Percentiles rank a stretch among this genome's conserved stretches.
Conservation (phyloP, 2,797 vertebrate species). For the Manis pentadactyla region DNA sequence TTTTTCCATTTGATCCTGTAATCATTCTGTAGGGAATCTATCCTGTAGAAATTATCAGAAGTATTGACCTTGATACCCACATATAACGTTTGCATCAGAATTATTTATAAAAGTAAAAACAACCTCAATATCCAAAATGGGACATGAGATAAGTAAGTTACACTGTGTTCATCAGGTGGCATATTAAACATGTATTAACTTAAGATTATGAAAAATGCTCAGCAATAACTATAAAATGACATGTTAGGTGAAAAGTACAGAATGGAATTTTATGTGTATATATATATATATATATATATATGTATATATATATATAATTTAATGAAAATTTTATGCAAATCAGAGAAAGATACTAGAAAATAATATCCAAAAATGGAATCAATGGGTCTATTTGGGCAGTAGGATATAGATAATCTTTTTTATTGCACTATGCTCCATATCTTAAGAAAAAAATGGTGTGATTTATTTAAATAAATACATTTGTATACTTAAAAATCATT, state of each 20-base stretch:
- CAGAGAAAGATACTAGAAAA: not conserved
- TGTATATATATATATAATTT: too few relatives aligned
- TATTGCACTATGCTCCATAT: not conserved
- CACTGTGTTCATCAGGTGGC: not conserved
- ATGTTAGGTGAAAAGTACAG: not conserved
- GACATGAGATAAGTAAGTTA: not conserved
- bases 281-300: too few relatives aligned
- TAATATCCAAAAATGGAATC: slow-evolving; percentile 20
- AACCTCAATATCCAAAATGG: not conserved
- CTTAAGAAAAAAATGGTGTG: not conserved
- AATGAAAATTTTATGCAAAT: not conserved
- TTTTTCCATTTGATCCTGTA: not conserved
- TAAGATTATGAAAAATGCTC: not conserved
- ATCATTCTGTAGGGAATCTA: not conserved
- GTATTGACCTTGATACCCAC: not conserved
- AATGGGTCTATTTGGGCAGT: not conserved
- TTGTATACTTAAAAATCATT: not conserved
- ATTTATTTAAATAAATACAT: slow-evolving; percentile 14
- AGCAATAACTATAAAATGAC: not conserved
- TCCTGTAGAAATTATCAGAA: not conserved
- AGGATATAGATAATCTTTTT: not conserved
- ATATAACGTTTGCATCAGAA: not conserved
- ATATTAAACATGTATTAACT: not conserved
- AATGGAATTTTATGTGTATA: not conserved
- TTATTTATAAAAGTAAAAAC: slow-evolving; percentile 49